phyloP scores from a whole-genome alignment of 2,113 vertebrate genomes.

The Aegotheles bennettii region DNA sequence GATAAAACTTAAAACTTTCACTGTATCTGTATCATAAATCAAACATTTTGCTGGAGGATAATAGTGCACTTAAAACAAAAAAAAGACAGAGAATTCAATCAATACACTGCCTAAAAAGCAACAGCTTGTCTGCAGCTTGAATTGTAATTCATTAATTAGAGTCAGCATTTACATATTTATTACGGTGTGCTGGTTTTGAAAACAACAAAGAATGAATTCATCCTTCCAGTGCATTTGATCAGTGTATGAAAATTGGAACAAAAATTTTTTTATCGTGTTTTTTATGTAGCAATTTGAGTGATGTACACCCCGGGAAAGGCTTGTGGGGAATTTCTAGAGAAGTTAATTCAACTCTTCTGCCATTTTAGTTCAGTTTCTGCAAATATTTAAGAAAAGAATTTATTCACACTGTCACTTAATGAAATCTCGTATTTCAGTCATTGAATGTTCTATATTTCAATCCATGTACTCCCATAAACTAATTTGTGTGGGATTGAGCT shows the following conservation, averaged over 20 bases:
- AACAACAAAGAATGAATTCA: not conserved
- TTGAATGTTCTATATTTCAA: not conserved
- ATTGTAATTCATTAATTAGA: conserved; percentile 1
- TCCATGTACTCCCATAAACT: not conserved
- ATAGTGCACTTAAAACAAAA: not conserved
- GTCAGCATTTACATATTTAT: not conserved
- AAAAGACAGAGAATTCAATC: not conserved
- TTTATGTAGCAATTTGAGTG: not conserved
- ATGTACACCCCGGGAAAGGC: not conserved
- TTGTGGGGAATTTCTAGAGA: not conserved
- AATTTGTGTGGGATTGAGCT: not conserved
- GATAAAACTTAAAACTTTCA: conserved; percentile 32
- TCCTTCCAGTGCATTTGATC: not conserved
- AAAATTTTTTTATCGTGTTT: not conserved
- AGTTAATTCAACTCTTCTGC: not conserved
- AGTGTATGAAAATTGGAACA: not conserved
- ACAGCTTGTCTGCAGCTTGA: not conserved
- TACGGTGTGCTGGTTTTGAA: not conserved
- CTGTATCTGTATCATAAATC: conserved; percentile 49
- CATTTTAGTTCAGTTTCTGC: not conserved
- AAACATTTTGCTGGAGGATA: conserved; percentile 40
- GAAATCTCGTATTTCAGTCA: not conserved
- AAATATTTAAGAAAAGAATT: not conserved
- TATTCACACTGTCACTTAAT: not conserved
- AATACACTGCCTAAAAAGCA: not conserved